Evolutionary conservation across 2,797 vertebrate genomes (phyloP), one percentile per base, ranked within the genome.

Genomic region (Chaetophractus vellerosus): DNA sequence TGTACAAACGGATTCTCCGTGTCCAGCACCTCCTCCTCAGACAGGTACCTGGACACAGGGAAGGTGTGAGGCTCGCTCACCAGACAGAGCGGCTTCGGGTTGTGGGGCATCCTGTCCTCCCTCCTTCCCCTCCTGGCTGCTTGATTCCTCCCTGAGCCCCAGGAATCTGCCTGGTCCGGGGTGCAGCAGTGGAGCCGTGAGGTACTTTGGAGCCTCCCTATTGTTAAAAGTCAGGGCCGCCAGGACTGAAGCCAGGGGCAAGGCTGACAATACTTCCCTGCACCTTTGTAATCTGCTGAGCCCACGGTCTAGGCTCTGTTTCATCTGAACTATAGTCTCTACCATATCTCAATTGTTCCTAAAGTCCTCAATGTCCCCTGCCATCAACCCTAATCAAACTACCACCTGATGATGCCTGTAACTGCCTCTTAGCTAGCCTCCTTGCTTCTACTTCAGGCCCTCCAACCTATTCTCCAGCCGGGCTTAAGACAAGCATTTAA

Each of bases 1-100:
- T 99, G 99, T 90, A 99, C 98, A 71, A 99, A 99, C 0, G 99
- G 99, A 96, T 99, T 99, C 59, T 97, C 97, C 41, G 98, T 64
- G 66, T 99, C 98, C 97, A 98, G 80, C 14, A 99, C 98, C 0
- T 99, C 99, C 0, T 99, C 99, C 97, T 99, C 98, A 0, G 99
- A 99, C 69, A 99, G 98, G 98, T 99, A 99, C 63, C 99, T 99
- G 97, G 52, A 96, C 61, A 63, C 72, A 55, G 82, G 50, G 31
- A 88, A 83, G 66, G 63, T 7, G 9, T 14, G 59, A 26, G 36
- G 68, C 45, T 97, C 90, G 75, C 69, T 66, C 57, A 82, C 14
- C 26, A 36, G 74, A 63, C 66, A 61, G 2, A 2, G 21, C 33
- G 76, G 66, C 72, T 66, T 16, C 2, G 6, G 7, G 14, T 12